Base-by-base conservation (phyloP, 92 coral and sea anemone species). In the Pocillopora grandis region DNA sequence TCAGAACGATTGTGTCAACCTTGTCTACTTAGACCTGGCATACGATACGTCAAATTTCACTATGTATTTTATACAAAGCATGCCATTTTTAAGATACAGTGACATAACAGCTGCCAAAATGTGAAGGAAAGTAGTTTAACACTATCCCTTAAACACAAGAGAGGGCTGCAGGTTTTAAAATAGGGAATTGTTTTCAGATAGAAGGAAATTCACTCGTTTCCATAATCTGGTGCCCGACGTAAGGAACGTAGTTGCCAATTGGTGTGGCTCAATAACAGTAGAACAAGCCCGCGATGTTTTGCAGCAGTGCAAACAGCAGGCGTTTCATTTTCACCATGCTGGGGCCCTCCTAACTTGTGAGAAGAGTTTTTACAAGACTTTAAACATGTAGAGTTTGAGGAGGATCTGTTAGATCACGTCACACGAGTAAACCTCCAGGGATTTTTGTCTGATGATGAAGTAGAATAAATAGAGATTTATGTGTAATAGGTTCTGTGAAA, bases 141-240 rank as follows among this genome's bases (percentile, higher is more conserved):
- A 62, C 80, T 76, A 76, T 58, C 81, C 70, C 81, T 76, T 62
- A 76, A 76, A 33, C 57, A 76, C 81, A 76, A 62, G 81, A 75
- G 64, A 75, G 79, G 79, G 64, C 79, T 75, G 64, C 79, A 75
- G 79, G 79, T 75, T 36, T 58, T 75, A 75, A 55, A 75, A 52
- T 52, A 61, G 79, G 64, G 64, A 75, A 75, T 75, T 75, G 79
- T 76, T 76, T 57, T 58, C 69, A 76, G 81, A 37, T 62, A 76
- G 69, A 76, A 76, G 68, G 81, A 76, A 76, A 60, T 76, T 76
- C 69, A 33, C 81, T 76, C 55, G 81, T 62, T 58, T 76, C 81
- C 69, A 9, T 76, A 19, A 59, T 76, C 48, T 56, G 69, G 80
- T 9, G 69, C 59, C 80, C 59, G 69, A 31, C 80, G 57, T 58